Conservation (phyloP, 2,113 vertebrate species). For the Tragelaphus strepsiceros region DNA sequence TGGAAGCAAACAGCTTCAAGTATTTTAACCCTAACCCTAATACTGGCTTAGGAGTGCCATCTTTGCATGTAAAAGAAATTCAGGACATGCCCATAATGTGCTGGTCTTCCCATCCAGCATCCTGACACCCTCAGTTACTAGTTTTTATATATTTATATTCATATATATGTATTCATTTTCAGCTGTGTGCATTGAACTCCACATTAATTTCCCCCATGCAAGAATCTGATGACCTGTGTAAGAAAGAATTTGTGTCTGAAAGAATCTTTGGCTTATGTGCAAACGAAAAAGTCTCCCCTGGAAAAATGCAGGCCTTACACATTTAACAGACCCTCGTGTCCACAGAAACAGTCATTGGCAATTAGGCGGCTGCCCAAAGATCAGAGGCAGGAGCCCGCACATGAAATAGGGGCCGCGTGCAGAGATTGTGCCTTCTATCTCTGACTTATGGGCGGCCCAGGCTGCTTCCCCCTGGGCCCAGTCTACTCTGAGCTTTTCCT, state of each 20-base stretch:
- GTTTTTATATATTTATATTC: background rate
- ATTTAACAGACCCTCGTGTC: slow-evolving; percentile 66
- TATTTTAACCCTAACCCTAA: background rate
- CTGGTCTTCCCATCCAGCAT: background rate
- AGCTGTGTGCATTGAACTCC: background rate
- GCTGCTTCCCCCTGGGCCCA: slow-evolving; percentile 53
- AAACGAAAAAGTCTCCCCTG: slow-evolving; percentile 73
- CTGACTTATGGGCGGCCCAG: slow-evolving; percentile 65
- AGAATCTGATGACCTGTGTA: slow-evolving; percentile 55
- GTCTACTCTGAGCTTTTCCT: slow-evolving; percentile 69
- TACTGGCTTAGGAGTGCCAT: background rate
- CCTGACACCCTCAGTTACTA: background rate
- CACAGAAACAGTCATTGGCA: slow-evolving; percentile 70
- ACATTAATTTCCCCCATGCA: background rate
- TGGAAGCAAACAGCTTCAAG: background rate
- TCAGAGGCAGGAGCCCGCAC: slow-evolving; percentile 67
- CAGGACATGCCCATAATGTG: background rate
- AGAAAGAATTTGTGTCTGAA: slow-evolving; percentile 67
- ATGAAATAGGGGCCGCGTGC: slow-evolving; percentile 53
- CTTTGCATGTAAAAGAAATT: background rate
- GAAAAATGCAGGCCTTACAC: slow-evolving; percentile 69
- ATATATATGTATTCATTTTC: background rate
- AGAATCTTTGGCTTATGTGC: slow-evolving; percentile 68
- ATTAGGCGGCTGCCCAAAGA: slow-evolving; percentile 62
- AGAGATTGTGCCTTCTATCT: slow-evolving; percentile 59